Conservation (phyloP, 2,888 invertebrate species). For the Cephus runcator region DNA sequence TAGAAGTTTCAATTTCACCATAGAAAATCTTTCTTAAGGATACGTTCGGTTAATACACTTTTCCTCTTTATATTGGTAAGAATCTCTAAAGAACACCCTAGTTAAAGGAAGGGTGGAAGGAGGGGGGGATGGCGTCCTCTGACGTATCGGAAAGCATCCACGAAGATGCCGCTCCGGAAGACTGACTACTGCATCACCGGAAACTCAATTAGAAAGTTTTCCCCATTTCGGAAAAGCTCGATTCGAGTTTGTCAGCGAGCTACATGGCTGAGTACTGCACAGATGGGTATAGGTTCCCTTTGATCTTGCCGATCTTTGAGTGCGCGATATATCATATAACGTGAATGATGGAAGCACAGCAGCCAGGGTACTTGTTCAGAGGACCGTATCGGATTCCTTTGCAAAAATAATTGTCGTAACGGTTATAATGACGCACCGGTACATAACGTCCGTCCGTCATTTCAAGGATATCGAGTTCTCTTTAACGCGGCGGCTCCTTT, state of each 20-base stretch:
- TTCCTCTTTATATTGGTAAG: background rate
- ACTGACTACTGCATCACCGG: background rate
- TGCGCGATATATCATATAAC: background rate
- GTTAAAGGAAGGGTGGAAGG: background rate
- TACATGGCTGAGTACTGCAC: background rate
- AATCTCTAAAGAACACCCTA: background rate
- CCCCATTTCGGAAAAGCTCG: background rate
- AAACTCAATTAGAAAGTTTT: constrained; percentile 3
- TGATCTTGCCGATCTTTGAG: constrained; percentile 4
- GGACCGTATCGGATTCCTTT: background rate
- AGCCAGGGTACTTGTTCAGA: background rate
- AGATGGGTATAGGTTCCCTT: background rate
- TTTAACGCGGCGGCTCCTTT: constrained; percentile 1
- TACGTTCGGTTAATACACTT: background rate
- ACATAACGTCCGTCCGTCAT: constrained; percentile 8
- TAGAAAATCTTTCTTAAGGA: background rate
- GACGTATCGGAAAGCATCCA: background rate
- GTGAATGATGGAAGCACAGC: background rate
- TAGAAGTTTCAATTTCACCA: background rate
- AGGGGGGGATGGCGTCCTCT: background rate
- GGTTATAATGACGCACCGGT: constrained; percentile 17
- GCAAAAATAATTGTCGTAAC: constrained; percentile 19
- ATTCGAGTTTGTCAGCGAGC: background rate
- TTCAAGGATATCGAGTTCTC: constrained; percentile 34
- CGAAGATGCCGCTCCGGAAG: background rate